A percentile compares a stretch with the other conserved stretches of the same genome.
Evolutionary conservation across 2,888 invertebrate species (phyloP).

Genomic region (Peribatodes rhomboidaria): DNA sequence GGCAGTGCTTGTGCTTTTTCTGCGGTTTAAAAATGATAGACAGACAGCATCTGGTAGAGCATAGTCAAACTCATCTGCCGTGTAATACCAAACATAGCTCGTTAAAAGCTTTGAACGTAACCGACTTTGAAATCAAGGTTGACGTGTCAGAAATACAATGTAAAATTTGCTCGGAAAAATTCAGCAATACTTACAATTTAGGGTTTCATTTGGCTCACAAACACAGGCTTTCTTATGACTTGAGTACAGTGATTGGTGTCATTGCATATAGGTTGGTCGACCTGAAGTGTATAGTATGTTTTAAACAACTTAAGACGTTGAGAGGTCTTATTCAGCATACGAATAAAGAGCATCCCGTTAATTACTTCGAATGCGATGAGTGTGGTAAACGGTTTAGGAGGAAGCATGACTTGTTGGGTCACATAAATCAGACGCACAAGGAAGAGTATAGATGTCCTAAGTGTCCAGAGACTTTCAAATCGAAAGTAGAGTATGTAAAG

Average conservation of each 20-base stretch:
- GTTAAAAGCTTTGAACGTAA: slow-evolving; percentile 64
- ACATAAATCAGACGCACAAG: slow-evolving; percentile 64
- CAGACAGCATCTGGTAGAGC: slow-evolving; percentile 60
- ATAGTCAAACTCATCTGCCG: slow-evolving; percentile 66
- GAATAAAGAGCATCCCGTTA: slow-evolving; percentile 60
- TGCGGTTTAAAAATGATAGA: slow-evolving; percentile 63
- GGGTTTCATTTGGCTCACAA: slow-evolving; percentile 60
- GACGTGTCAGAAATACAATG: slow-evolving; percentile 72
- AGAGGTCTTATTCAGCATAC: slow-evolving; percentile 68
- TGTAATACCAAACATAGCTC: slow-evolving; percentile 64
- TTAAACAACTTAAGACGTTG: slow-evolving; percentile 60
- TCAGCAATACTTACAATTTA: slow-evolving; percentile 45
- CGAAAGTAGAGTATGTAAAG: slow-evolving; percentile 56
- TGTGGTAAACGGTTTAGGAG: slow-evolving; percentile 63
- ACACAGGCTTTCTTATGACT: slow-evolving; percentile 65
- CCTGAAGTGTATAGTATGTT: slow-evolving; percentile 68
- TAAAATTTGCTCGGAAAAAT: slow-evolving; percentile 59
- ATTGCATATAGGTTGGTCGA: slow-evolving; percentile 65
- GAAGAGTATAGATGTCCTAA: slow-evolving; percentile 62
- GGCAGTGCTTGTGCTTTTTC: slow-evolving; percentile 75
- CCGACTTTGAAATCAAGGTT: slow-evolving; percentile 72
- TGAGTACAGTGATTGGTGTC: slow-evolving; percentile 58
- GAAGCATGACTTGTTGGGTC: slow-evolving; percentile 63
- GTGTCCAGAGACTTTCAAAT: slow-evolving; percentile 60
- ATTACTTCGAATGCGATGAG: slow-evolving; percentile 12